These are phyloP conservation scores for Nasonovia ribisnigri DNA, from an alignment of 2,888 invertebrate species.

Conservation along the genomic window DNA sequence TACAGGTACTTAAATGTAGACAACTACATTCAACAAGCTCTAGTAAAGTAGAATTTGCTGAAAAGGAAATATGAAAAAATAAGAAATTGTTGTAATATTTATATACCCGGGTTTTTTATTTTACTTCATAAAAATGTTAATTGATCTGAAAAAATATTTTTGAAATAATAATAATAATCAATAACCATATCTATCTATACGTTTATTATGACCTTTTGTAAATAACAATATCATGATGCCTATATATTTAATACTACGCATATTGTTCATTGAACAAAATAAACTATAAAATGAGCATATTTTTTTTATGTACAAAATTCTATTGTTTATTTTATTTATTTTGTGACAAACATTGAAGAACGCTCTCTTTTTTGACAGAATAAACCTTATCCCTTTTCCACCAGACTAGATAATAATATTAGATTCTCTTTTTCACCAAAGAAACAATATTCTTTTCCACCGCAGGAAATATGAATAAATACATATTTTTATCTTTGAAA, in stretches of 20 bases:
- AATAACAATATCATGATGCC: neutral
- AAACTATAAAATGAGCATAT: conserved; percentile 20
- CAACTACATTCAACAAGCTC: neutral
- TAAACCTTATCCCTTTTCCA: conserved; percentile 48
- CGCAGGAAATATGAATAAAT: neutral
- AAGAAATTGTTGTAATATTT: neutral
- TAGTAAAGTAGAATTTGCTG: neutral
- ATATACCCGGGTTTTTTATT: neutral
- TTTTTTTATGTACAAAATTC: neutral
- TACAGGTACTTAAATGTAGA: neutral
- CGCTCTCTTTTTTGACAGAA: neutral
- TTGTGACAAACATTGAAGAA: neutral
- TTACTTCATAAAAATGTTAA: neutral
- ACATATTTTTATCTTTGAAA: neutral
- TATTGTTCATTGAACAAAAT: conserved; percentile 2
- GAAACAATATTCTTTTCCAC: neutral
- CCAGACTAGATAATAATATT: conserved; percentile 39
- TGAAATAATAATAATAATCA: neutral
- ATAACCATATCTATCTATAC: neutral
- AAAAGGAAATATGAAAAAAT: neutral
- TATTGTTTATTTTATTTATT: conserved; percentile 16
- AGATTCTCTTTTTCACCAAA: neutral
- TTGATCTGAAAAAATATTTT: neutral
- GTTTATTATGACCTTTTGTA: conserved; percentile 1
- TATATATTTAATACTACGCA: neutral